Conservation (phyloP, 2,797 vertebrate species). For the Scolopax rusticola region DNA sequence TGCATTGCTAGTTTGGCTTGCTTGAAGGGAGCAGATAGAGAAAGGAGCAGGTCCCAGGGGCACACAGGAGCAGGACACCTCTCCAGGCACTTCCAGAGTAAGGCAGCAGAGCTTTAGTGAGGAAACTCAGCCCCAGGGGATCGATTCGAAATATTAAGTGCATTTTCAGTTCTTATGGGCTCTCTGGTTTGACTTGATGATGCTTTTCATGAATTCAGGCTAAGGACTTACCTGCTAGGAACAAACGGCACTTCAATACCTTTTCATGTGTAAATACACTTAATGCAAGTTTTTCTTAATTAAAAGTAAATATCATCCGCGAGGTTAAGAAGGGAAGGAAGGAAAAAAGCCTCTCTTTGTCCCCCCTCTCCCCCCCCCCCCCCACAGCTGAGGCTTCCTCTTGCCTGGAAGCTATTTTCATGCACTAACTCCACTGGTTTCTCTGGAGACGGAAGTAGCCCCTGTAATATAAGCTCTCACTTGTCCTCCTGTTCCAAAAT, state of each 20-base stretch:
- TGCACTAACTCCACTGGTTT: constrained; percentile 59
- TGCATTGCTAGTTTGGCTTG: constrained; percentile 27
- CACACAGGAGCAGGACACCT: constrained; percentile 43
- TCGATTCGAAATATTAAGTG: constrained; percentile 60
- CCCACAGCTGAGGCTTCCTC: constrained; percentile 43
- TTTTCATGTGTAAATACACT: constrained; percentile 75
- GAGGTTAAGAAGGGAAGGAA: constrained; percentile 41
- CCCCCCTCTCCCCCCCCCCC: background rate
- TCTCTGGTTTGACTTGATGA: constrained; percentile 60
- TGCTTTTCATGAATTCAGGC: constrained; percentile 68
- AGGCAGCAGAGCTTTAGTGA: constrained; percentile 24
- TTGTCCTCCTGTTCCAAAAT: constrained; percentile 50
- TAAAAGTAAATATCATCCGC: constrained; percentile 40
- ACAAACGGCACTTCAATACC: constrained; percentile 67
- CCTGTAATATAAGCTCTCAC: constrained; percentile 54
- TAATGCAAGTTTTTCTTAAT: constrained; percentile 61
- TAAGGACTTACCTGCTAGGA: constrained; percentile 51
- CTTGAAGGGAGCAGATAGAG: constrained; percentile 28
- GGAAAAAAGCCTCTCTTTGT: constrained; percentile 63
- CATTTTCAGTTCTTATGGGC: background rate
- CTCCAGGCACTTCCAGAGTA: constrained; percentile 30
- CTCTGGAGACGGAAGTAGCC: constrained; percentile 58
- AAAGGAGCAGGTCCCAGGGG: constrained; percentile 34
- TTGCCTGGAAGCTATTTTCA: constrained; percentile 66
- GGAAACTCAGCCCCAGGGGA: constrained; percentile 29